Evolutionary conservation across 2,888 invertebrate species (phyloP), one percentile per base, ranked within the genome.

Genomic region (Calameuta idolon): DNA sequence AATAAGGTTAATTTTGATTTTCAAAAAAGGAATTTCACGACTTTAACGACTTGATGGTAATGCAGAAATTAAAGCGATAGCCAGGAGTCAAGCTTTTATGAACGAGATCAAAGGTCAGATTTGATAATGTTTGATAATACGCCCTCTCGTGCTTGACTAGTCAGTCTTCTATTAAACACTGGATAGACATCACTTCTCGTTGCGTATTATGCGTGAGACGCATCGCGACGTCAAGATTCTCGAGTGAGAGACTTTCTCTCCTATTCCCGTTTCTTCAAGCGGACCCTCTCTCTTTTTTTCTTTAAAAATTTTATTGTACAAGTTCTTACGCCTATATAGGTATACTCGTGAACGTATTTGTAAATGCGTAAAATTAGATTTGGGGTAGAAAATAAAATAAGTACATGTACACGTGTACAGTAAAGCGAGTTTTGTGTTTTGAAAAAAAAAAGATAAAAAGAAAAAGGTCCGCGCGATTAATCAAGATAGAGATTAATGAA

Each of bases 51-150:
- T 55, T 9, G 23, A 55, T 55, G 15, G 15, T 55, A 55, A 55
- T 55, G 55, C 55, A 55, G 55, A 55, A 55, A 5, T 23, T 23
- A 55, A 55, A 23, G 23, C 23, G 55, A 5, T 55, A 73, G 76
- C 34, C 31, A 75, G 73, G 76, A 68, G 77, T 34, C 31, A 76
- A 37, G 73, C 76, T 75, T 74, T 76, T 84, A 87, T 88, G 84
- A 84, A 77, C 76, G 77, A 83, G 88, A 85, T 86, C 86, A 86
- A 85, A 85, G 89, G 88, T 85, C 87, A 85, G 79, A 75, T 71
- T 68, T 83, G 87, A 87, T 87, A 87, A 83, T 69, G 74, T 55
- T 30, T 80, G 84, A 85, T 84, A 83, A 83, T 80, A 30, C 69
- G 34, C 40, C 34, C 79, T 34, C 34, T 74, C 76, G 75, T 73